These are phyloP conservation scores for Drosophila nigromelanica DNA, from an alignment of 1,140 invertebrate species.

Conservation along the genomic window DNA sequence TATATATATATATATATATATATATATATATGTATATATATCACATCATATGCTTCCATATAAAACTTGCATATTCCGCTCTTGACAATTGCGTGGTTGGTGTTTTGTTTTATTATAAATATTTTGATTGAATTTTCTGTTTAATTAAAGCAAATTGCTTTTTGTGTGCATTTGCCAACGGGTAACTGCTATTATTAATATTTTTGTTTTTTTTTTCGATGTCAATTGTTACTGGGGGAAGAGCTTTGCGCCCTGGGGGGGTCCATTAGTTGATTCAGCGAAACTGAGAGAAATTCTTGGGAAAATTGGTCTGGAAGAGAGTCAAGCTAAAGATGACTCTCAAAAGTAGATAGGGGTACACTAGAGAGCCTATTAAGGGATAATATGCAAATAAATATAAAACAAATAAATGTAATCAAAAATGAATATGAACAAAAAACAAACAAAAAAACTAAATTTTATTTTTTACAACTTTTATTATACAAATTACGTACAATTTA, in stretches of 20 bases:
- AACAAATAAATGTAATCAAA: too few relatives aligned
- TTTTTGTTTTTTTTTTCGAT: not conserved
- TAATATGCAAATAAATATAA: too few relatives aligned
- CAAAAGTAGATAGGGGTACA: not conserved
- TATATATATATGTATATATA: constrained; percentile 1
- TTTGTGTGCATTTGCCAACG: constrained; percentile 57
- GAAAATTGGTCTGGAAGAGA: not conserved
- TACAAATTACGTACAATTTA: too few relatives aligned
- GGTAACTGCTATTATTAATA: constrained; percentile 6
- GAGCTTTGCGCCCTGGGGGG: constrained; percentile 11
- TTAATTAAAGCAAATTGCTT: constrained; percentile 82
- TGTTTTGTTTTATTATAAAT: constrained; percentile 73
- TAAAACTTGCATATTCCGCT: constrained; percentile 12
- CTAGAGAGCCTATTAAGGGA: not conserved
- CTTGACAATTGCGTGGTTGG: constrained; percentile 43
- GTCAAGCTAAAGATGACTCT: not conserved
- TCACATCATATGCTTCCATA: not conserved
- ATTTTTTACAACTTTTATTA: too few relatives aligned
- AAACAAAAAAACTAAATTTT: too few relatives aligned
- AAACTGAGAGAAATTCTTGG: constrained; percentile 9
- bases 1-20: constrained; percentile 10
- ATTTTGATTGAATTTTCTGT: constrained; percentile 82
- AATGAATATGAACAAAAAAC: too few relatives aligned
- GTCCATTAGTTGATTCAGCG: constrained; percentile 34
- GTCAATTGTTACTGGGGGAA: constrained; percentile 8